These are phyloP conservation scores for Gymnocypris eckloni DNA, from an alignment of 2,797 vertebrate genomes.

Conservation along the genomic window DNA sequence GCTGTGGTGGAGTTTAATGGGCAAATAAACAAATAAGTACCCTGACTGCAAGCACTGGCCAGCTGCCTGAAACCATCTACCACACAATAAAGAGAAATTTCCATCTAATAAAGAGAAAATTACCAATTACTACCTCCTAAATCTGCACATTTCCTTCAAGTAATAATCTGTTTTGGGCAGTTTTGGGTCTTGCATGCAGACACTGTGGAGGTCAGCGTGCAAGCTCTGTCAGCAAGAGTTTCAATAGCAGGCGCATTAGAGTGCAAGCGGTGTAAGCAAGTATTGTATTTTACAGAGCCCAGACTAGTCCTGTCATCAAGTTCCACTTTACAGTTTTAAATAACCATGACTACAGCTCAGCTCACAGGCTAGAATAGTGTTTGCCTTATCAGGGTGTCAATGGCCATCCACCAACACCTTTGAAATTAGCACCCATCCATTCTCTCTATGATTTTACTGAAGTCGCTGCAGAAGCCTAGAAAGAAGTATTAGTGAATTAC, in stretches of 20 bases:
- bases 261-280: slow-evolving; percentile 30
- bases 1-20: slow-evolving; percentile 37
- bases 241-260: slow-evolving; percentile 37
- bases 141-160: not conserved
- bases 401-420: slow-evolving; percentile 56
- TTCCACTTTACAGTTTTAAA: slow-evolving; percentile 60
- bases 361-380: slow-evolving; percentile 46
- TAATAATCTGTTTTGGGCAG: not conserved
- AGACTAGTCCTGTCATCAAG: slow-evolving; percentile 57
- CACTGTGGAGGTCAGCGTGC: slow-evolving; percentile 23
- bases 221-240: slow-evolving; percentile 51
- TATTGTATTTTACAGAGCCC: slow-evolving; percentile 45
- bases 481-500: slow-evolving; percentile 5
- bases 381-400: slow-evolving; percentile 54
- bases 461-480: not conserved
- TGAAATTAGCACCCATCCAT: slow-evolving; percentile 21
- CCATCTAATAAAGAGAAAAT: not conserved
- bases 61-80: slow-evolving; percentile 35
- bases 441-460: slow-evolving; percentile 10
- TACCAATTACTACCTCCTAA: not conserved
- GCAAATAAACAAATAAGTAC: slow-evolving; percentile 58
- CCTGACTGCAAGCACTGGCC: slow-evolving; percentile 16
- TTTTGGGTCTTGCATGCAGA: not conserved
- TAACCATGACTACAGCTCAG: slow-evolving; percentile 54
- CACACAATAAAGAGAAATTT: not conserved